Evolutionary conservation across 2,113 vertebrate genomes (phyloP).

Genomic region (Bubo scandiacus): DNA sequence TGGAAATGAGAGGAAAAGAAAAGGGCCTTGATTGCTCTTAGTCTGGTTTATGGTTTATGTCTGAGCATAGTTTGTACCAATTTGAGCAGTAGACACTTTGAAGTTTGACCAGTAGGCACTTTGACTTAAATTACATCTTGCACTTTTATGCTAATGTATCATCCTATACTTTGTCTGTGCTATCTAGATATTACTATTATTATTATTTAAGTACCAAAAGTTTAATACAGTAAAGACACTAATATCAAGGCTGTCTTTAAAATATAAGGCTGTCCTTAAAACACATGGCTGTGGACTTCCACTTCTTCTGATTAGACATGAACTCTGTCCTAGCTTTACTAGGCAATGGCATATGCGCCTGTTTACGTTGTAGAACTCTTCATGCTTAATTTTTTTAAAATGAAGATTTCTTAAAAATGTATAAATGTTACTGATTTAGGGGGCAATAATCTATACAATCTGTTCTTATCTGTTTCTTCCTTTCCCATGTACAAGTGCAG

Average conservation of each 20-base stretch:
- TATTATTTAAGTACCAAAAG: conserved; percentile 8
- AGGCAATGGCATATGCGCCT: background rate
- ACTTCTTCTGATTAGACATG: background rate
- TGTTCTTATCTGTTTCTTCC: background rate
- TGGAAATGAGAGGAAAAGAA: conserved; percentile 3
- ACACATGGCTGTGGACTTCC: background rate
- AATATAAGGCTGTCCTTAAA: background rate
- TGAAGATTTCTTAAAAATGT: background rate
- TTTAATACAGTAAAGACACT: background rate
- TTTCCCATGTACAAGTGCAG: background rate
- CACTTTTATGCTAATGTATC: conserved; percentile 9
- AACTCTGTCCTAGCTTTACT: background rate
- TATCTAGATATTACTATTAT: background rate
- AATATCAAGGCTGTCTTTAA: background rate
- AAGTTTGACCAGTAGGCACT: background rate
- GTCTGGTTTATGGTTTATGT: background rate
- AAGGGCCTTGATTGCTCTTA: background rate
- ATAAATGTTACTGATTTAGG: background rate
- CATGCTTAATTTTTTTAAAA: background rate
- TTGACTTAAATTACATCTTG: conserved; percentile 15
- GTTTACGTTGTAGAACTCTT: background rate
- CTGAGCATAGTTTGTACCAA: background rate
- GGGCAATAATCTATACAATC: background rate
- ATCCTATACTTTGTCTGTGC: background rate
- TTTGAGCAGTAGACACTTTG: background rate